phyloP scores from a whole-genome alignment of 1,140 invertebrate species.

The Bathynomus jamesi region DNA sequence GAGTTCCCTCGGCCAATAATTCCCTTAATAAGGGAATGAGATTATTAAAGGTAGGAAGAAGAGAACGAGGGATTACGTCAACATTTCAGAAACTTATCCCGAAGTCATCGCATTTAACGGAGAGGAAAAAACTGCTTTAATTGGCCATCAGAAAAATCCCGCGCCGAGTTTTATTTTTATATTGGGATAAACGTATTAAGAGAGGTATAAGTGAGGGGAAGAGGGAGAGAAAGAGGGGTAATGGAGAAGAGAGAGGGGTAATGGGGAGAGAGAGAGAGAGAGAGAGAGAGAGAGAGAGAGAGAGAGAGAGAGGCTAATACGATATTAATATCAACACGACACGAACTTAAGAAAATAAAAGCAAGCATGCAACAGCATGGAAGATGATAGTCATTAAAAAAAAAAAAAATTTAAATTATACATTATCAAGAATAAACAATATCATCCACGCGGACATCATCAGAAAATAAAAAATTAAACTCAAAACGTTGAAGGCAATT shows the following conservation, averaged over 20 bases:
- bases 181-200: not conserved
- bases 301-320: not conserved
- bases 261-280: not conserved
- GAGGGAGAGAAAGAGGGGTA: not conserved
- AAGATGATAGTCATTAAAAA: too few species aligned
- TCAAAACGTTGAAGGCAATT: too few species aligned
- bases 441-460: too few species aligned
- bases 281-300: not conserved
- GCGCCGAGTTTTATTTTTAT: not conserved
- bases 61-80: not conserved
- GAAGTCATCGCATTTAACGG: not conserved
- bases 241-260: not conserved
- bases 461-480: too few species aligned
- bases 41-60: not conserved
- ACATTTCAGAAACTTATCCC: not conserved
- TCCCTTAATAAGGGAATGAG: not conserved
- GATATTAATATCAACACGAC: too few species aligned
- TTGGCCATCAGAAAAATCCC: not conserved
- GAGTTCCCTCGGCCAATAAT: not conserved
- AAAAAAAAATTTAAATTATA: too few species aligned
- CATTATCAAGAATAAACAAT: too few species aligned
- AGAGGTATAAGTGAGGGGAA: not conserved
- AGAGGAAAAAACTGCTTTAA: not conserved
- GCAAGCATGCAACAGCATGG: too few species aligned
- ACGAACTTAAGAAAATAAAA: too few species aligned